Base-by-base conservation (phyloP, 2,113 vertebrate species). In the Geococcyx californianus region DNA sequence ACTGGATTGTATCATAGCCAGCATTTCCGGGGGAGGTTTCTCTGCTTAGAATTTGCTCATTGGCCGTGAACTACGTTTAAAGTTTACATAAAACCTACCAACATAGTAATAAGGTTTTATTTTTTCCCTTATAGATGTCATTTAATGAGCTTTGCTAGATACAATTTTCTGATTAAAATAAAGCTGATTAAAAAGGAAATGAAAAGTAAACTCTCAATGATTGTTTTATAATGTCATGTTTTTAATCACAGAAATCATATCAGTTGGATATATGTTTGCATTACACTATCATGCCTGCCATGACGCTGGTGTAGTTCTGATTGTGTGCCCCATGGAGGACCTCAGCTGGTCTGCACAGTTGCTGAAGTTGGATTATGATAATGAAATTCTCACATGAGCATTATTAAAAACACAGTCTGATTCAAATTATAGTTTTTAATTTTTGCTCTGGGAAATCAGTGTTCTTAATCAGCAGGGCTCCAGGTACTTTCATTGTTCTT, bases 161-260 rank as follows among this genome's bases (percentile, higher is more conserved):
- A 97, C 44, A 98, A 97, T 97, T 98, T 97, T 98, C 97, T 98
- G 96, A 98, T 98, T 98, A 96, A 97, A 98, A 97, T 79, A 89
- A 97, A 97, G 84, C 88, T 97, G 96, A 97, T 98, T 98, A 97
- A 97, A 97, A 97, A 97, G 88, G 42, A 98, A 98, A 97, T 98
- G 83, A 97, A 98, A 98, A 97, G 94, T 94, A 97, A 98, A 98
- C 91, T 97, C 55, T 34, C 40, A 10, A 13, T 62, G 60, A 95
- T 97, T 97, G 84, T 96, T 97, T 97, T 82, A 33, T 87, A 52
- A 84, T 91, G 59, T 51, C 47, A 80, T 89, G 60, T 78, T 93
- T 96, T 90, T 91, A 95, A 93, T 97, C 56, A 55, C 84, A 64
- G 45, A 26, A 84, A 67, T 72, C 36, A 3, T 93, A 95, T 95